These are phyloP conservation scores for Myopa tessellatipennis DNA, from an alignment of 2,888 invertebrate genomes.

Conservation along the genomic window DNA sequence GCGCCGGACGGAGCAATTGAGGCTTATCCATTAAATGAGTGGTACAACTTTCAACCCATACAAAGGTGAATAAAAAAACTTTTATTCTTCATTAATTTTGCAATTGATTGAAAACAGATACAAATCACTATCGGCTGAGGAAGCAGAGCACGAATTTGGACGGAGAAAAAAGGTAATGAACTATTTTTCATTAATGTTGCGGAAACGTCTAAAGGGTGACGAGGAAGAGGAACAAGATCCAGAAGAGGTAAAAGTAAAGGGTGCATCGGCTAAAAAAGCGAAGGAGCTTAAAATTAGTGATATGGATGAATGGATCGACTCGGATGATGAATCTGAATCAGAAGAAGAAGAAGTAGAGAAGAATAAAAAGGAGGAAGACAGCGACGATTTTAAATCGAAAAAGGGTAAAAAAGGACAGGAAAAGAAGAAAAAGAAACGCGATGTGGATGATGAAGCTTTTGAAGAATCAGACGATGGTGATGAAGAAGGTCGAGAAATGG, in stretches of 20 bases:
- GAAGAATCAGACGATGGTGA: constrained; percentile 98
- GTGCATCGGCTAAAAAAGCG: constrained; percentile 64
- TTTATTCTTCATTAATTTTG: constrained; percentile 52
- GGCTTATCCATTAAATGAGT: constrained; percentile 94
- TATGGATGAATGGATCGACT: constrained; percentile 93
- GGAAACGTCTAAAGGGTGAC: constrained; percentile 84
- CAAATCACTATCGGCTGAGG: constrained; percentile 95
- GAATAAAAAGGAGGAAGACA: constrained; percentile 74
- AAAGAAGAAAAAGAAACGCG: constrained; percentile 81
- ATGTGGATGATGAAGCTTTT: constrained; percentile 88
- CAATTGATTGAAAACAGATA: constrained; percentile 69
- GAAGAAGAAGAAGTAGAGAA: constrained; percentile 77
- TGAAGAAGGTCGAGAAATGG: constrained; percentile 93
- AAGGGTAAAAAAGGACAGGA: constrained; percentile 72
- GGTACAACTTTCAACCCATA: constrained; percentile 73
- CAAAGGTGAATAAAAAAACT: constrained; percentile 76
- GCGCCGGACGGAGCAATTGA: constrained; percentile 95
- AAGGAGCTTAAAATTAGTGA: constrained; percentile 87
- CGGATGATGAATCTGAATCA: constrained; percentile 82
- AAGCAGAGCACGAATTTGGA: constrained; percentile 97
- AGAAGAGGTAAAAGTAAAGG: constrained; percentile 74
- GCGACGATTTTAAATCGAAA: constrained; percentile 74
- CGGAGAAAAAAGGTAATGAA: constrained; percentile 96
- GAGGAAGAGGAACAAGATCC: constrained; percentile 76
- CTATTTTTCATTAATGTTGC: constrained; percentile 93